Evolutionary conservation across 2,797 vertebrate species (phyloP), one percentile per base, ranked within the genome.

Genomic region (Antrozous pallidus): DNA sequence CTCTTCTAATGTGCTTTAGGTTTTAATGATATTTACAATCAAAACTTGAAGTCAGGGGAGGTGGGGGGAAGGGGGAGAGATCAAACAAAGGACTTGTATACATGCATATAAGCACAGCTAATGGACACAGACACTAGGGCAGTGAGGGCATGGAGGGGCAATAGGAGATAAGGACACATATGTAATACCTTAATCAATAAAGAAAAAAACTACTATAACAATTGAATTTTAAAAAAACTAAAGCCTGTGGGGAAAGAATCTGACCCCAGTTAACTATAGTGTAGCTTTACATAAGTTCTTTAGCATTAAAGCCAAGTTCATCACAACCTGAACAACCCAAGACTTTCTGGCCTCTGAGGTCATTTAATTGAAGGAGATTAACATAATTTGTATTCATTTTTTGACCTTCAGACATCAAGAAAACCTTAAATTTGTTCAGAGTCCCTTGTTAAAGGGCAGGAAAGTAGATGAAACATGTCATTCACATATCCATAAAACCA

Each of bases 311-410:
- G 18, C 28, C 49, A 91, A 74, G 18, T 94, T 94, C 47, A 45
- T 65, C n/a, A 80, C 14, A 82, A 1, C 7, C 58, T 28, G 24
- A 67, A 58, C 5, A 63, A 81, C 58, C 20, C 40, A 88, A 63
- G n/a, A 47, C 18, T 91, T 77, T 74, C 58, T 38, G 78, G 11
- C 24, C 36, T 91, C 47, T 63, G 26, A 42, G 33, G 13, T 31
- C 69, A 69, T 95, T 91, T 90, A 94, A 90, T 63, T 73, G 24
- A 17, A 84, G 22, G 6, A 87, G 36, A 38, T 85, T 94, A 87
- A 88, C 94, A 75, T 87, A 89, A 84, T 89, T 93, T 96, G 8
- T 31, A 85, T 80, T 90, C 73, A 80, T 54, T 88, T 94, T 90
- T 90, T 94, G 54, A 96, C 75, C 69, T 12, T 9, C 20, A 31